A percentile compares a stretch with the other conserved stretches of the same genome.
phyloP scores from a whole-genome alignment of 2,113 vertebrate genomes.

The Galeopterus variegatus region DNA sequence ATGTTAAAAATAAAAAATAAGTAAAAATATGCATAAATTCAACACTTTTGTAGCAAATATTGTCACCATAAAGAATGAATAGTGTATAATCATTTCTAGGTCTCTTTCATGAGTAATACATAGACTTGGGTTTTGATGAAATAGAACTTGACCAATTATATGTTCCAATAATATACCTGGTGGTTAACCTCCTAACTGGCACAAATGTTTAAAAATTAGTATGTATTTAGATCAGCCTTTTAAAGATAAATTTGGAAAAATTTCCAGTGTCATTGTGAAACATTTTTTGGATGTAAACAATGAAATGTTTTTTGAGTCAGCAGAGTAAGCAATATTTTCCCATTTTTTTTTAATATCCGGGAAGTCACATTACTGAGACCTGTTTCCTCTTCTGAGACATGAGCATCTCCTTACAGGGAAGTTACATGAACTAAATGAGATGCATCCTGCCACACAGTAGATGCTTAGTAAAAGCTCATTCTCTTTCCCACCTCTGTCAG shows the following conservation, averaged over 20 bases:
- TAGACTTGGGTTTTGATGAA: not conserved
- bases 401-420: not conserved
- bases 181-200: not conserved
- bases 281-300: not conserved
- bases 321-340: not conserved
- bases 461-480: not conserved
- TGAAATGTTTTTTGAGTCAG: not conserved
- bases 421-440: not conserved
- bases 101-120: not conserved
- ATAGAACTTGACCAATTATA: not conserved
- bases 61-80: not conserved
- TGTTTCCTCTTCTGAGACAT: not conserved
- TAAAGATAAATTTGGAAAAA: not conserved
- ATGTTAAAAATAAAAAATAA: not conserved
- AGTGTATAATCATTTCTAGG: not conserved
- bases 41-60: not conserved
- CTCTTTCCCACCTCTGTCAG: not conserved
- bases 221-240: not conserved
- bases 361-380: too few species aligned
- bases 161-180: not conserved
- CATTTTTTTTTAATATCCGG: not conserved
- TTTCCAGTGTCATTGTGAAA: too few species aligned
- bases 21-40: not conserved
- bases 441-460: not conserved
- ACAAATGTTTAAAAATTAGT: not conserved